Evolutionary conservation across 2,888 invertebrate genomes (phyloP).

Genomic region (Andrena minutula): DNA sequence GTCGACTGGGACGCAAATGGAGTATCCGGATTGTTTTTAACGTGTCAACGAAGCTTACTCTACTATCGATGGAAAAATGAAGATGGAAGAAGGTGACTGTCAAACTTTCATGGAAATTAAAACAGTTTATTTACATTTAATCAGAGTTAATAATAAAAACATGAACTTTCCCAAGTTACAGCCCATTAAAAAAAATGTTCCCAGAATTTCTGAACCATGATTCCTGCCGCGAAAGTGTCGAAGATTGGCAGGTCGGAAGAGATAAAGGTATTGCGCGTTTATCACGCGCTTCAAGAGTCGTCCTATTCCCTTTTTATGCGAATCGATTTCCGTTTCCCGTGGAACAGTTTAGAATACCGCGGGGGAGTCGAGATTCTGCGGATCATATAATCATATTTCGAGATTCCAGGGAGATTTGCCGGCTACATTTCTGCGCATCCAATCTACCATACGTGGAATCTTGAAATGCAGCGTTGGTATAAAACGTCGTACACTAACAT

Average conservation of each 20-base stretch:
- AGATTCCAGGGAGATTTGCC: constrained; percentile 32
- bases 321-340: constrained; percentile 52
- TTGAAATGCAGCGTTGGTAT: neutral
- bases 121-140: neutral
- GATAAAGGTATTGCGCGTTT: constrained; percentile 41
- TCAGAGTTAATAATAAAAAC: neutral
- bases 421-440: constrained; percentile 8
- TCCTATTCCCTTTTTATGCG: constrained; percentile 47
- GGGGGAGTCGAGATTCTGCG: constrained; percentile 24
- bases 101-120: neutral
- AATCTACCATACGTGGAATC: neutral
- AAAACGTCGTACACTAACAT: neutral
- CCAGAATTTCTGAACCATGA: neutral
- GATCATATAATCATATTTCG: constrained; percentile 43
- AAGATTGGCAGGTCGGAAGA: constrained; percentile 1
- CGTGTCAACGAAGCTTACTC: constrained; percentile 21
- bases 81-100: neutral
- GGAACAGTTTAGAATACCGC: constrained; percentile 38
- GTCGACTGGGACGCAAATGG: neutral
- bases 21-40: neutral
- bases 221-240: neutral
- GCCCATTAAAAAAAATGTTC: too few relatives aligned
- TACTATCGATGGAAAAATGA: too few relatives aligned
- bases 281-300: constrained; percentile 34
- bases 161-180: too few relatives aligned